phyloP scores from a whole-genome alignment of 2,888 invertebrate genomes.

The Biston betularia region DNA sequence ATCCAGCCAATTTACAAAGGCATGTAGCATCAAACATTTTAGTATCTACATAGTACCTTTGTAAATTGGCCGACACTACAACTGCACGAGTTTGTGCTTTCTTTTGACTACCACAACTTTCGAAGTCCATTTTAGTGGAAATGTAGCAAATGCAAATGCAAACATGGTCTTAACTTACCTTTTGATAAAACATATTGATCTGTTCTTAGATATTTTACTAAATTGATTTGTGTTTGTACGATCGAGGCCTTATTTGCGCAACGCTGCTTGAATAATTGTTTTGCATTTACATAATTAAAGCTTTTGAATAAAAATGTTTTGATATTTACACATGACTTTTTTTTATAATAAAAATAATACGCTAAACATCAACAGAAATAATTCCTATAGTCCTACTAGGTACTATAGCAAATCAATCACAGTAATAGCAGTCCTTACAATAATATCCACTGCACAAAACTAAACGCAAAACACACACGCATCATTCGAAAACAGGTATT shows the following conservation, averaged over 20 bases:
- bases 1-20: neutral
- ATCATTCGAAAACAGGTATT: too few relatives aligned
- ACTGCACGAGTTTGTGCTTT: neutral
- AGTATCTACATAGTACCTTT: too few relatives aligned
- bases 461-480: too few relatives aligned
- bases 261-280: constrained; percentile 28
- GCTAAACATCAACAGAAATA: too few relatives aligned
- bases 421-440: too few relatives aligned
- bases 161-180: neutral
- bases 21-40: too few relatives aligned
- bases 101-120: neutral
- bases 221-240: constrained; percentile 31
- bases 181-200: constrained; percentile 3
- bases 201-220: constrained; percentile 10
- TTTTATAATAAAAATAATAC: too few relatives aligned
- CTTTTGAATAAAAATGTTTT: constrained; percentile 40
- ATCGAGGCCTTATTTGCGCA: constrained; percentile 37
- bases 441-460: too few relatives aligned
- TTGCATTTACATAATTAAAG: constrained; percentile 35
- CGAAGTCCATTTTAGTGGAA: neutral
- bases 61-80: too few relatives aligned
- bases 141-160: neutral
- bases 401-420: too few relatives aligned
- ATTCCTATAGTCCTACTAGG: too few relatives aligned
- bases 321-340: neutral